Evolutionary conservation across 2,888 invertebrate species (phyloP).

Genomic region (Noctua comes): DNA sequence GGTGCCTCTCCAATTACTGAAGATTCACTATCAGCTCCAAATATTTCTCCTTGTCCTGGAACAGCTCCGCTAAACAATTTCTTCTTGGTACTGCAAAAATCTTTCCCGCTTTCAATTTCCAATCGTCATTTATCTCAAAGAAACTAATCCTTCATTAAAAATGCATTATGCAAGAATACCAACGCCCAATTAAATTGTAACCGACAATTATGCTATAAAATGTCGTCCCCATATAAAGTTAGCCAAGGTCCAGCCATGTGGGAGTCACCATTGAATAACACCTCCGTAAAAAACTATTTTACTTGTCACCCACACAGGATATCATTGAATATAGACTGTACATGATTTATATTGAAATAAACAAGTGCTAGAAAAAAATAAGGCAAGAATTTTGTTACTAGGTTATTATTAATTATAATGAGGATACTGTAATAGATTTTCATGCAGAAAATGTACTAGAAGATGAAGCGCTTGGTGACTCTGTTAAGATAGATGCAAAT

Average conservation of each 20-base stretch:
- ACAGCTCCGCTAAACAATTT: background rate
- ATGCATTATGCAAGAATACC: slow-evolving; percentile 66
- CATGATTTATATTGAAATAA: slow-evolving; percentile 56
- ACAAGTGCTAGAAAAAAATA: slow-evolving; percentile 50
- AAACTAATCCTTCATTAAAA: slow-evolving; percentile 55
- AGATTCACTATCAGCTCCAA: background rate
- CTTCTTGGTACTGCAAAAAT: background rate
- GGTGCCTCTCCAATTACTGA: background rate
- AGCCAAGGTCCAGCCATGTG: slow-evolving; percentile 79
- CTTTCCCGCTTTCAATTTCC: background rate
- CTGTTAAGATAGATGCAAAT: background rate
- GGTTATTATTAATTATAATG: background rate
- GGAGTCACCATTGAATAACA: slow-evolving; percentile 83
- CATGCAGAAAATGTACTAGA: background rate
- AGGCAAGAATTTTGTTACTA: slow-evolving; percentile 2
- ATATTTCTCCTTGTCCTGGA: background rate
- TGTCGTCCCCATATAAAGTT: slow-evolving; percentile 78
- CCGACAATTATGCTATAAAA: slow-evolving; percentile 78
- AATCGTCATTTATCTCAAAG: slow-evolving; percentile 31
- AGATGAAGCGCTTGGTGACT: background rate
- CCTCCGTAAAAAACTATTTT: slow-evolving; percentile 73
- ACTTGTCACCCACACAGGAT: slow-evolving; percentile 79
- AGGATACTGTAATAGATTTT: background rate
- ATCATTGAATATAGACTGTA: slow-evolving; percentile 58
- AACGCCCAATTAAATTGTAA: slow-evolving; percentile 77